Base-by-base conservation (phyloP, 2,797 vertebrate genomes). In the Acanthurus lineatus region DNA sequence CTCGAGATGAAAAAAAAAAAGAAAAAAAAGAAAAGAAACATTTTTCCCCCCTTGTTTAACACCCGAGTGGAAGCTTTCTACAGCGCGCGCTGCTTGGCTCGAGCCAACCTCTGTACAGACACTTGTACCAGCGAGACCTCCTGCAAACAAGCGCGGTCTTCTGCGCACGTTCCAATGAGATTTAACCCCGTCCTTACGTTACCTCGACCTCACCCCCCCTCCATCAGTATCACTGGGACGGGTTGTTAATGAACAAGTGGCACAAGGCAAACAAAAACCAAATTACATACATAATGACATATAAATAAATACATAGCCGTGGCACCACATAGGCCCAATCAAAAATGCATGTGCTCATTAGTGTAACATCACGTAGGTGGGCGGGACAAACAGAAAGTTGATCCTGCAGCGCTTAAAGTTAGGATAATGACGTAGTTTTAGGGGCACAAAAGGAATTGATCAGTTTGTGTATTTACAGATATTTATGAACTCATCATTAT, bases 111-210 rank as follows among this genome's bases (percentile, higher is more conserved):
- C 74, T 79, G 79, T 79, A 63, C 83, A n/a, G 66, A 90, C 84
- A 90, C 81, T 82, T 84, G 82, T 85, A 62, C 73, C 69, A 77
- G 76, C 42, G 61, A 91, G 83, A 92, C 86, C 88, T 84, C 76
- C 73, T 20, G 83, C 80, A 89, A 82, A 17, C 74, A 76, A 79
- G 84, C 81, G 81, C 72, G 73, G 70, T 70, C 28, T 56, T 82
- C 73, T 86, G 86, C 86, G 80, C 86, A 85, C 83, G 59, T 87
- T 86, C 82, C 79, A 78, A 45, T 16, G 58, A 79, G 72, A 85
- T 63, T 87, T 86, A 90, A 84, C 78, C 86, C 86, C 64, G 62
- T 89, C 72, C 69, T 76, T 38, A 81, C 84, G 67, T 74, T 67
- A 52, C 65, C 62, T 45, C 54, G 54, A n/a, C 44, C 69, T 57